phyloP scores from a whole-genome alignment of 2,888 invertebrate genomes.

The Tineola bisselliella region DNA sequence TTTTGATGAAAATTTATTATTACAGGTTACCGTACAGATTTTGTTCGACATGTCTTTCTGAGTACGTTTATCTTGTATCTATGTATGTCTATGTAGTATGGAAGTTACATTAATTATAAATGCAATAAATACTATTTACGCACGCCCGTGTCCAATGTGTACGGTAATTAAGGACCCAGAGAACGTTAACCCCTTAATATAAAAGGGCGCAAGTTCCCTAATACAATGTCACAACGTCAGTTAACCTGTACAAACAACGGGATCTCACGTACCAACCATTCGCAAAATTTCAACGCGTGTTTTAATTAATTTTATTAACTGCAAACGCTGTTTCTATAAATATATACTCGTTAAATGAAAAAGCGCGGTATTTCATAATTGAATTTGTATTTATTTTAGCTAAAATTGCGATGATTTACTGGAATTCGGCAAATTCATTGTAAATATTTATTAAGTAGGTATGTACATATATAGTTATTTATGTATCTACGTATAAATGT shows the following conservation, averaged over 20 bases:
- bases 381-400: too few relatives aligned
- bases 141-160: not conserved
- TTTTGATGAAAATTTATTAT: too few relatives aligned
- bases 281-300: slow-evolving; percentile 6
- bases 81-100: too few relatives aligned
- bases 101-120: not conserved
- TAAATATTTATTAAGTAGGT: too few relatives aligned
- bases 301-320: slow-evolving; percentile 9
- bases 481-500: too few relatives aligned
- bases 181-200: not conserved
- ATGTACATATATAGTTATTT: too few relatives aligned
- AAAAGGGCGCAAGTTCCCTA: slow-evolving; percentile 4
- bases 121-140: not conserved
- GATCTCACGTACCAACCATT: not conserved
- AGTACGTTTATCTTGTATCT: too few relatives aligned
- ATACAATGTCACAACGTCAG: slow-evolving; percentile 8
- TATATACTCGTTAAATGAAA: not conserved
- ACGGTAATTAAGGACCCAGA: not conserved
- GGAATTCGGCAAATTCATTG: too few relatives aligned
- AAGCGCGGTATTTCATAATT: too few relatives aligned
- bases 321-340: not conserved
- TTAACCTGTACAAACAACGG: slow-evolving; percentile 5
- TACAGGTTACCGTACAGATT: too few relatives aligned
- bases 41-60: too few relatives aligned
- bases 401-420: too few relatives aligned